phyloP scores from a whole-genome alignment of 2,888 invertebrate genomes.

The Eucriotettix oculatus region DNA sequence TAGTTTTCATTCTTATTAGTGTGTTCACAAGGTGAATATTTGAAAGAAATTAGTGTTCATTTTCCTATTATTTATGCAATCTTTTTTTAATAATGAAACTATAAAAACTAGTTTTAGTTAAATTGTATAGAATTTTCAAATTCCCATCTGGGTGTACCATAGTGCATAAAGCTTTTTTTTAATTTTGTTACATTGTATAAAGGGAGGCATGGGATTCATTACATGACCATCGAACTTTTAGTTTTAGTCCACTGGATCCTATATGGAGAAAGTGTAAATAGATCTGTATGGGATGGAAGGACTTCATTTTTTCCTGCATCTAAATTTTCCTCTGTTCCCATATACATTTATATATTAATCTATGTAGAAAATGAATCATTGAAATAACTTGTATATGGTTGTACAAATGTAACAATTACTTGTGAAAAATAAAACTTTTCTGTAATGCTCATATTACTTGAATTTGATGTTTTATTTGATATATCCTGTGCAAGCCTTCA shows the following conservation, averaged over 20 bases:
- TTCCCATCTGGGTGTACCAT: neutral
- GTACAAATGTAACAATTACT: constrained; percentile 32
- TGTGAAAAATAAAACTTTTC: constrained; percentile 15
- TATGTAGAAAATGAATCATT: constrained; percentile 9
- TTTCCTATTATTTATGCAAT: neutral
- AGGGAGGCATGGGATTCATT: neutral
- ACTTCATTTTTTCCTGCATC: neutral
- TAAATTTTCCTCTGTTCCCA: neutral
- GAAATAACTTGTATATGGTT: constrained; percentile 29
- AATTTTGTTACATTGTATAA: neutral
- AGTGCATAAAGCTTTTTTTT: neutral
- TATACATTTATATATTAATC: constrained; percentile 6
- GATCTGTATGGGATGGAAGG: neutral
- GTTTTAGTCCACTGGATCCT: neutral
- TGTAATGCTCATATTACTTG: constrained; percentile 11
- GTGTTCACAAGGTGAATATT: neutral
- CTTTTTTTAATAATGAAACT: neutral
- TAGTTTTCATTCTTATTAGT: neutral
- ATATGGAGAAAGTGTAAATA: neutral
- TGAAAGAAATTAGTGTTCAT: neutral
- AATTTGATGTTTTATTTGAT: neutral
- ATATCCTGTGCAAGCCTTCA: too few species aligned
- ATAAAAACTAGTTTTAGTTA: neutral
- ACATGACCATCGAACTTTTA: neutral
- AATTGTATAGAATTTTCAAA: neutral